phyloP scores from a whole-genome alignment of 1,140 invertebrate species.

The Drosophila equinoxialis region DNA sequence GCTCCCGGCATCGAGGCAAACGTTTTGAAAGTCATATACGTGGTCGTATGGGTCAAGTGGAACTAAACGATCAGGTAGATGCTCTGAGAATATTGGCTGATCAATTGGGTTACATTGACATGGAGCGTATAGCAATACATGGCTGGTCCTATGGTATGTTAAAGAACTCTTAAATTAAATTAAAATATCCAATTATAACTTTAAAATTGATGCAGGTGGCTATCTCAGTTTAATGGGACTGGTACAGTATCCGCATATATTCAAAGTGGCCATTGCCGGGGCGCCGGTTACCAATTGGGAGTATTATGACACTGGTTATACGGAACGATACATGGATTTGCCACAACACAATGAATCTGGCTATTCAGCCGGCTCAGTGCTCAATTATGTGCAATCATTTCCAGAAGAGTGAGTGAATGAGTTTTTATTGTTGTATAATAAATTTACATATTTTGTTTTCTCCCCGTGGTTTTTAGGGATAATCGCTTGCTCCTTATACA shows the following conservation, averaged over 20 bases:
- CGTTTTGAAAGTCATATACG: constrained; percentile 95
- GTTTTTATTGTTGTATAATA: neutral
- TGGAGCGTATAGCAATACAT: constrained; percentile 96
- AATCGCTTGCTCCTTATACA: constrained; percentile 98
- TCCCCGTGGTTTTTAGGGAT: constrained; percentile 85
- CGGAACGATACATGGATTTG: constrained; percentile 98
- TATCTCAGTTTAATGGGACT: constrained; percentile 94
- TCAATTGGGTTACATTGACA: constrained; percentile 94
- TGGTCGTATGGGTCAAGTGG: constrained; percentile 96
- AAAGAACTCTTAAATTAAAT: neutral
- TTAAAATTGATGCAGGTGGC: constrained; percentile 84
- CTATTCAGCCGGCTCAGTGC: constrained; percentile 91
- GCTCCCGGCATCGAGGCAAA: constrained; percentile 94
- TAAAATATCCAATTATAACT: constrained; percentile 15
- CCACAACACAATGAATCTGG: constrained; percentile 91
- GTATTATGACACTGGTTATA: constrained; percentile 95
- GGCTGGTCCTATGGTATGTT: constrained; percentile 97
- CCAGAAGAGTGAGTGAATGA: constrained; percentile 90
- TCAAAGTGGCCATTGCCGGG: constrained; percentile 96
- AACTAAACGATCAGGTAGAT: constrained; percentile 98
- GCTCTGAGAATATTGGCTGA: constrained; percentile 94
- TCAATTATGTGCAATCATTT: constrained; percentile 92
- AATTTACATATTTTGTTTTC: neutral
- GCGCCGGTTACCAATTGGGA: constrained; percentile 98
- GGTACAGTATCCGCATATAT: constrained; percentile 91